A percentile compares a stretch with the other conserved stretches of the same genome.
Conservation (phyloP, 2,888 invertebrate genomes). For the Drosophila recens region DNA sequence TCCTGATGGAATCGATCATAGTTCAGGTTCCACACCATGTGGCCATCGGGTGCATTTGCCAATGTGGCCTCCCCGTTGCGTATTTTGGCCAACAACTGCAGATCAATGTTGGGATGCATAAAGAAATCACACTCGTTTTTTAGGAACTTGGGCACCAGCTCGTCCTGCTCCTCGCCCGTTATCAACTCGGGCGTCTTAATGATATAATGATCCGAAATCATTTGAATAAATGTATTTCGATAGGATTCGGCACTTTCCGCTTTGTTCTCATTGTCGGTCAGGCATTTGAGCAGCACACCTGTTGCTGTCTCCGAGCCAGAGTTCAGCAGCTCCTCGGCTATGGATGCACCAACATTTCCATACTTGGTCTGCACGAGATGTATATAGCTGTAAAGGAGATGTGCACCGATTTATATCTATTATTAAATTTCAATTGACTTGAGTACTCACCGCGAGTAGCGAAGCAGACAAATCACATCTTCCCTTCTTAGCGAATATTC, state of each 20-base stretch:
- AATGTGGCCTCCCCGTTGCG: slow-evolving; percentile 64
- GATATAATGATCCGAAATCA: slow-evolving; percentile 92
- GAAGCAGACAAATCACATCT: slow-evolving; percentile 90
- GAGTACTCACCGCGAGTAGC: slow-evolving; percentile 90
- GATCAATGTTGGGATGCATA: slow-evolving; percentile 87
- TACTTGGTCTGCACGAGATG: slow-evolving; percentile 89
- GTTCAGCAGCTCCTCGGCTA: slow-evolving; percentile 93
- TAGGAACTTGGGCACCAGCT: slow-evolving; percentile 85
- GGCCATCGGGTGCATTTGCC: slow-evolving; percentile 83
- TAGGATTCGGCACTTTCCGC: slow-evolving; percentile 86
- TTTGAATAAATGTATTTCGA: slow-evolving; percentile 89
- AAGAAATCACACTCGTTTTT: slow-evolving; percentile 86
- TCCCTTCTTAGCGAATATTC: slow-evolving; percentile 90
- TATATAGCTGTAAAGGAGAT: slow-evolving; percentile 86
- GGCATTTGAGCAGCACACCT: slow-evolving; percentile 89
- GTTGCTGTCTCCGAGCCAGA: slow-evolving; percentile 91
- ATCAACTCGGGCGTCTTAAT: slow-evolving; percentile 87
- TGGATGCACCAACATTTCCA: slow-evolving; percentile 92
- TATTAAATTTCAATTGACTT: too few relatives aligned
- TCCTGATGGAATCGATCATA: slow-evolving; percentile 94
- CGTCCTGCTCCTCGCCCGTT: slow-evolving; percentile 64
- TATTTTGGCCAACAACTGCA: slow-evolving; percentile 86
- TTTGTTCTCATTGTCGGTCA: slow-evolving; percentile 88
- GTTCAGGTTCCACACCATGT: slow-evolving; percentile 92
- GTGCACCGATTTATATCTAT: neutral